Conservation (phyloP, 2,797 vertebrate genomes). For the Pygocentrus nattereri region DNA sequence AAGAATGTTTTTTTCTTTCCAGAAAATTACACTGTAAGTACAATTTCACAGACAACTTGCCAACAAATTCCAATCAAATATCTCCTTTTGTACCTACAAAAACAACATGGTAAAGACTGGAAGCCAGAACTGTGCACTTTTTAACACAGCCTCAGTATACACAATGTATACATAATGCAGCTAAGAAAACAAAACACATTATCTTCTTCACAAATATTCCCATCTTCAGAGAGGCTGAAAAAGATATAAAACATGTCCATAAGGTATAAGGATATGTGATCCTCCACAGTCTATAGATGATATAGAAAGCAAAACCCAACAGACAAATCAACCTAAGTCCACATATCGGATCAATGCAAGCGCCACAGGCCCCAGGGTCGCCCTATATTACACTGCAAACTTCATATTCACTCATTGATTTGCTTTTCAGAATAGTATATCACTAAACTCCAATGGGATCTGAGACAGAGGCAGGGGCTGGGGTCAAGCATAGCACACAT, state of each 20-base stretch:
- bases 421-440: conserved; percentile 97
- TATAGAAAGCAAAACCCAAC: conserved; percentile 69
- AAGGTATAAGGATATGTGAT: conserved; percentile 34
- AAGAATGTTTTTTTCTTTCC: no score
- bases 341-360: conserved; percentile 81
- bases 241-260: conserved; percentile 4
- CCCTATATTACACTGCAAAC: conserved; percentile 95
- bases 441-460: conserved; percentile 97
- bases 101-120: no score
- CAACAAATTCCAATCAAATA: no score
- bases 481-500: conserved; percentile 92
- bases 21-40: no score
- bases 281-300: conserved; percentile 41
- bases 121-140: no score
- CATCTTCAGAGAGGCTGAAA: no score
- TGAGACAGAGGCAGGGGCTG: conserved; percentile 86
- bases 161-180: conserved; percentile 5
- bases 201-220: no score
- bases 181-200: conserved; percentile 21
- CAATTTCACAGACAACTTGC: no score
- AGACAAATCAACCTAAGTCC: conserved; percentile 80
- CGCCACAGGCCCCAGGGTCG: conserved; percentile 82
- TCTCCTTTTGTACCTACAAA: no score
- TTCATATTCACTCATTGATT: conserved; percentile 99
- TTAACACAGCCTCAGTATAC: background rate